Evolutionary conservation across 2,888 invertebrate species (phyloP).

Genomic region (Pyrrhia umbra): DNA sequence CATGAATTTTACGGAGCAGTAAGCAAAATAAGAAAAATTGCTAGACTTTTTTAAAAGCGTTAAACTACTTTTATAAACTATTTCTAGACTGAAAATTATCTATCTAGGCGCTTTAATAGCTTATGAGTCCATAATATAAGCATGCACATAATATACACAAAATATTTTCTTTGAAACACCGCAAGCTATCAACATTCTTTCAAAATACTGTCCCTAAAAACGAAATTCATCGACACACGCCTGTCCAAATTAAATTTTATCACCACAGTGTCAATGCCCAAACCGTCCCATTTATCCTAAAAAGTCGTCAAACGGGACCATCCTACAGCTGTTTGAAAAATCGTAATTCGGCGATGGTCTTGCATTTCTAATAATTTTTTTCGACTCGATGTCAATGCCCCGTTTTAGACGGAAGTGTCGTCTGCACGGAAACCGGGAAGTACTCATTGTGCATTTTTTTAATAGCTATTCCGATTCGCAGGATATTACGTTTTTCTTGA

Average conservation of each 20-base stretch:
- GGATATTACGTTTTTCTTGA: constrained; percentile 79
- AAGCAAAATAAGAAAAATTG: too few species aligned
- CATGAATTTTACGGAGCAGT: too few species aligned
- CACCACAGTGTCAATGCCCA: background rate
- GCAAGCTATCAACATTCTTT: too few species aligned
- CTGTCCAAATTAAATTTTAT: background rate
- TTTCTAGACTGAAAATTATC: too few species aligned
- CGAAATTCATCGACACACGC: background rate
- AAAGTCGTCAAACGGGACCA: constrained; percentile 52
- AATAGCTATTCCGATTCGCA: constrained; percentile 84
- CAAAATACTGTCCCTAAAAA: background rate
- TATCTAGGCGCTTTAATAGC: too few species aligned
- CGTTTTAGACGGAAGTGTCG: constrained; percentile 77
- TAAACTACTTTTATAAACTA: too few species aligned
- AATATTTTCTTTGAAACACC: background rate
- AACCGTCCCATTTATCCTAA: constrained; percentile 37
- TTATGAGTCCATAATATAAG: background rate
- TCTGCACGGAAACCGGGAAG: constrained; percentile 83
- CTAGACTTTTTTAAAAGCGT: too few species aligned
- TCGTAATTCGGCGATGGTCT: constrained; percentile 79
- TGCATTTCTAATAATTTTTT: constrained; percentile 77
- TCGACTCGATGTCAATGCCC: constrained; percentile 74
- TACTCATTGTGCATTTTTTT: constrained; percentile 82
- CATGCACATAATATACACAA: background rate
- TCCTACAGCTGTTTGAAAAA: constrained; percentile 70